Percentiles rank a stretch among this genome's conserved stretches.
Conservation (phyloP, 2,113 vertebrate species). For the Choloepus hoffmanni region DNA sequence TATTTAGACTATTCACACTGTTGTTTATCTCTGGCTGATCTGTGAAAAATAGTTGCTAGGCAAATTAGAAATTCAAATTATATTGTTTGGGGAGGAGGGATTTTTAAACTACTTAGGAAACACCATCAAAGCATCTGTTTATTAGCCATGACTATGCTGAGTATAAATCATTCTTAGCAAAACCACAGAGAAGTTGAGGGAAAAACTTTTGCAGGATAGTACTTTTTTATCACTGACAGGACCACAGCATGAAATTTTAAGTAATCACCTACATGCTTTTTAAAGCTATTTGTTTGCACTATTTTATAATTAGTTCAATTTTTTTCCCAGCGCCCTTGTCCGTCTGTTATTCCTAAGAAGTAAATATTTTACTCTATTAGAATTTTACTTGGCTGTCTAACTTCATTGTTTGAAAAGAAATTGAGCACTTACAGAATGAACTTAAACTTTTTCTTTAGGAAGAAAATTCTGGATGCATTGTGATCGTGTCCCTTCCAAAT, state of each 20-base stretch:
- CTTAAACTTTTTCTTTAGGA: conserved; percentile 17
- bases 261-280: not conserved
- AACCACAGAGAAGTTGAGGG: not conserved
- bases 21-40: conserved; percentile 35
- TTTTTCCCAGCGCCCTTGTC: not conserved
- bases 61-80: conserved; percentile 12
- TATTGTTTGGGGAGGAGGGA: not conserved
- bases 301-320: not conserved
- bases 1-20: not conserved
- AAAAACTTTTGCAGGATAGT: not conserved
- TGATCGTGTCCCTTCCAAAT: not conserved
- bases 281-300: not conserved
- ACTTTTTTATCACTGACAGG: not conserved
- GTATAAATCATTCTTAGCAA: not conserved
- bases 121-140: not conserved
- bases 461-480: not conserved
- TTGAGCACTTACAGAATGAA: not conserved
- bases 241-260: not conserved
- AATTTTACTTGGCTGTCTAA: not conserved
- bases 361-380: conserved; percentile 35
- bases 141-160: not conserved
- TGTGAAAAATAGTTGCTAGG: not conserved
- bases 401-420: not conserved
- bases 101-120: conserved; percentile 14
- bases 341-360: not conserved